Conservation (phyloP, 1,140 invertebrate genomes). For the Nephila pilipes region DNA sequence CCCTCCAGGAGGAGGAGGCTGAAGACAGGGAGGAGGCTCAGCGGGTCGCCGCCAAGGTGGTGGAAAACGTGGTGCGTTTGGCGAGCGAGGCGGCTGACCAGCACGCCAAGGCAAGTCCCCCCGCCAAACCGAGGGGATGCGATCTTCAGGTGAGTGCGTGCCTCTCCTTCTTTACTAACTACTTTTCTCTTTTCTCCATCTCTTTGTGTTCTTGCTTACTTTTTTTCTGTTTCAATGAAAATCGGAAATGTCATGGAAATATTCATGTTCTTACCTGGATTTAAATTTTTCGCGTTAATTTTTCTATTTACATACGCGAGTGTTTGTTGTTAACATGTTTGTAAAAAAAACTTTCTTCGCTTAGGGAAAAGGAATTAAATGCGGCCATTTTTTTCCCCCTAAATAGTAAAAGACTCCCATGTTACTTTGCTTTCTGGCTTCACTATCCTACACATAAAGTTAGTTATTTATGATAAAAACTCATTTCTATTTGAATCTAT, state of each 20-base stretch:
- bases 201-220: background rate
- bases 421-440: too few species aligned
- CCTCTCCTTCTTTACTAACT: background rate
- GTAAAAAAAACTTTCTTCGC: too few species aligned
- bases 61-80: conserved; percentile 54
- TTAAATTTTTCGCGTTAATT: too few species aligned
- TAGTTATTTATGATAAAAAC: too few species aligned
- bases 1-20: conserved; percentile 1
- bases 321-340: too few species aligned
- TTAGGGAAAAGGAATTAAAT: too few species aligned
- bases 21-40: background rate
- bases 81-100: conserved; percentile 34
- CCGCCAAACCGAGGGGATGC: background rate
- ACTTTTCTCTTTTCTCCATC: background rate
- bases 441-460: too few species aligned
- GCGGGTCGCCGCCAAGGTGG: conserved; percentile 43
- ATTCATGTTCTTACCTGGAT: background rate
- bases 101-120: background rate
- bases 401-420: too few species aligned
- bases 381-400: too few species aligned
- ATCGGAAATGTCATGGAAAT: background rate
- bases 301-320: too few species aligned
- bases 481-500: too few species aligned
- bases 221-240: background rate
- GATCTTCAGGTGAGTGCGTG: conserved; percentile 55